Evolutionary conservation across 1,140 invertebrate species (phyloP), one percentile per base, ranked within the genome.

Genomic region (Stegodyphus mimosarum): DNA sequence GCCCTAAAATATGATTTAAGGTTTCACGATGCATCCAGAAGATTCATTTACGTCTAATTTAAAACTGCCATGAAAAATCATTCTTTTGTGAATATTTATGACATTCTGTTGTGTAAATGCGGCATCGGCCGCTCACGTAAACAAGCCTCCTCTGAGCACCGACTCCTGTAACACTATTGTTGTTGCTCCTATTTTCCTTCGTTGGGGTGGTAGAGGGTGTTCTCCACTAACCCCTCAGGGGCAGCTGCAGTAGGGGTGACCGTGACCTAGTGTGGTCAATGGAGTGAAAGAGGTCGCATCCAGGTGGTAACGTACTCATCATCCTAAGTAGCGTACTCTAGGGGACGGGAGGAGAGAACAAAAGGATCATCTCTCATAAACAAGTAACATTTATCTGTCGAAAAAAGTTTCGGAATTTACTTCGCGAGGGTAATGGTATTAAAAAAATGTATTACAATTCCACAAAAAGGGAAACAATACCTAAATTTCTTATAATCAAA

Each of bases 71-170:
- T 78, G 76, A 70, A 69, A 78, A 78, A 78, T 67, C 64, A 53
- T 69, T 78, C 76, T 69, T 53, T 78, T 78, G 64, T 69, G 51
- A 78, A 78, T 78, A 78, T 78, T 78, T 78, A 78, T 69, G 76
- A 78, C 7, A 13, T 13, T 77, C 60, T 60, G 33, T 77, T 77
- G 55, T 60, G 9, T 60, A 60, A 9, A 4, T 15, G 9, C 55
- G 15, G 15, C 55, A 15, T 60, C 55, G 55, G 9, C 15, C n/a
- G 69, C 50, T 48, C 64, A 53, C 63, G 76, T 78, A 66, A 78
- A 78, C 76, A 78, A 78, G 76, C 76, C 76, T 66, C 76, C 66
- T 69, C 64, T 5, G 7, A 9, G 76, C 76, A 78, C 76, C 76
- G 76, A 53, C 76, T 69, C 49, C 64, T 52, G 6, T 50, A 78